Percentiles rank a stretch among this genome's conserved stretches.
Conservation (phyloP, 2,797 vertebrate genomes). For the Sebastes minor region DNA sequence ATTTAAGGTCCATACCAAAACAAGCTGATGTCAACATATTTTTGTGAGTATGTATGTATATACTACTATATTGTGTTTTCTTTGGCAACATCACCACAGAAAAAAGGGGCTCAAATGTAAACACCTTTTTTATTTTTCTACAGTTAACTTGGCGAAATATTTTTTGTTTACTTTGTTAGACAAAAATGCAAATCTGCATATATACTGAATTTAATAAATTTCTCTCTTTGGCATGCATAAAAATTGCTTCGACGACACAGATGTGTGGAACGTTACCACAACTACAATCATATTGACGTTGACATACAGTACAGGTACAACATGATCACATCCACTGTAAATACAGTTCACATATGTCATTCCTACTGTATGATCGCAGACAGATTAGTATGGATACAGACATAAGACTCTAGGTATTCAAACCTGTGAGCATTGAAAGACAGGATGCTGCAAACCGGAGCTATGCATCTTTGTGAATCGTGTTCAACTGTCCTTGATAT, state of each 20-base stretch:
- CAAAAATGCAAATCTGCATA: conserved; percentile 73
- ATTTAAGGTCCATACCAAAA: not conserved
- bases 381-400: not conserved
- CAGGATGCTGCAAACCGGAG: conserved; percentile 24
- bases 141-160: conserved; percentile 56
- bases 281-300: conserved; percentile 57
- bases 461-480: conserved; percentile 2
- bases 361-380: conserved; percentile 32
- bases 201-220: conserved; percentile 63
- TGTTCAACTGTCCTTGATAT: not conserved
- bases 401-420: conserved; percentile 1
- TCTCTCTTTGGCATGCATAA: conserved; percentile 85
- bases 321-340: conserved; percentile 39
- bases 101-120: conserved; percentile 58
- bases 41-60: conserved; percentile 3
- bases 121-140: conserved; percentile 71
- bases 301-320: conserved; percentile 60
- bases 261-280: conserved; percentile 59
- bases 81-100: conserved; percentile 30
- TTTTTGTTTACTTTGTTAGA: conserved; percentile 51
- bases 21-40: not conserved
- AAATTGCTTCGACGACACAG: conserved; percentile 65
- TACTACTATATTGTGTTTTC: not conserved
- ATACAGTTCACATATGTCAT: conserved; percentile 41
- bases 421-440: not conserved